phyloP scores from a whole-genome alignment of 2,888 invertebrate genomes.

The Zhengitettix transpicula region DNA sequence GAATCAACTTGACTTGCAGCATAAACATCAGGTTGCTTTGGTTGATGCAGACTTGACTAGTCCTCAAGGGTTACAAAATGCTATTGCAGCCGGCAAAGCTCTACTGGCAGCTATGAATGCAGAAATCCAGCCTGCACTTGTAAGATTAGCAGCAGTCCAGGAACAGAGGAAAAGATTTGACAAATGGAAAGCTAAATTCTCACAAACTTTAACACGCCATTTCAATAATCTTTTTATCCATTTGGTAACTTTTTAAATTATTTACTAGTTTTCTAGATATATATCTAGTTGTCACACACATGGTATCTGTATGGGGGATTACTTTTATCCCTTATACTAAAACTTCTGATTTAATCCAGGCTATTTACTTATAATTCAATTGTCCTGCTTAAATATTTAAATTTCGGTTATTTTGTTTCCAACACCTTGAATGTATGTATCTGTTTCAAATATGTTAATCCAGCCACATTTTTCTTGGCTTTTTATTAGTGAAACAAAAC shows the following conservation, averaged over 20 bases:
- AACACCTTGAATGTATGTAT: no score
- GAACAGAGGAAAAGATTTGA: constrained; percentile 66
- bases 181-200: constrained; percentile 61
- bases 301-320: no score
- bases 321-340: no score
- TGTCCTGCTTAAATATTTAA: no score
- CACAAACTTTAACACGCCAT: constrained; percentile 70
- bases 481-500: no score
- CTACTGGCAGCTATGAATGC: constrained; percentile 58
- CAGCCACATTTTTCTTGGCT: no score
- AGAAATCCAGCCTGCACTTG: constrained; percentile 42
- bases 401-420: no score
- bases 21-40: constrained; percentile 45
- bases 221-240: constrained; percentile 91
- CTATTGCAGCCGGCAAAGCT: constrained; percentile 53
- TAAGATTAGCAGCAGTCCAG: constrained; percentile 56
- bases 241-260: constrained; percentile 36
- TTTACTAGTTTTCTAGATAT: background rate
- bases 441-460: no score
- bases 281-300: no score
- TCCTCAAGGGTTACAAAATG: constrained; percentile 39
- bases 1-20: constrained; percentile 52
- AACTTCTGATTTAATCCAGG: no score
- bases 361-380: no score
- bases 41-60: constrained; percentile 56